These are phyloP conservation scores for Trachops cirrhosus DNA, from an alignment of 2,797 vertebrate genomes.

Conservation along the genomic window DNA sequence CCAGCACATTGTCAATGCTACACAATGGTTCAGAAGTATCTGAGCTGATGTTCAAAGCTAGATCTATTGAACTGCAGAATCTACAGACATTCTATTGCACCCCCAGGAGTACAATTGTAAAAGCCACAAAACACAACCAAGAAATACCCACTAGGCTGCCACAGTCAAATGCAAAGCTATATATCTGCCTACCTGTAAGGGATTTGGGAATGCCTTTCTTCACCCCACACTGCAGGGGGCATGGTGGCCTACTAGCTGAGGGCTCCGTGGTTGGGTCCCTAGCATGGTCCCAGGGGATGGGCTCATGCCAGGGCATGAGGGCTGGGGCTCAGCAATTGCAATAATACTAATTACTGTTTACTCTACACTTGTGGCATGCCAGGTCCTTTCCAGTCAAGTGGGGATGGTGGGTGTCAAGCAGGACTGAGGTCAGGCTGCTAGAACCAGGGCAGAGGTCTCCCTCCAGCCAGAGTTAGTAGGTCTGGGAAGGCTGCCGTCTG, in stretches of 20 bases:
- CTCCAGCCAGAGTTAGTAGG: not conserved
- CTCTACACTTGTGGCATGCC: not conserved
- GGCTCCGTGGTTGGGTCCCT: not conserved
- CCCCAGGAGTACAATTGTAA: not conserved
- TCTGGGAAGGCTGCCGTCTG: not conserved
- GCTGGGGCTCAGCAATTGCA: not conserved
- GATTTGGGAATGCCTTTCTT: not conserved
- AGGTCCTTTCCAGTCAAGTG: not conserved
- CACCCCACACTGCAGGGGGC: fast-evolving
- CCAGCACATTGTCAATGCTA: not conserved
- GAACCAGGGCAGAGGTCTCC: not conserved
- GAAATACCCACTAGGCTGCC: not conserved
- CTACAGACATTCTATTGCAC: not conserved
- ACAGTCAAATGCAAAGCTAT: not conserved
- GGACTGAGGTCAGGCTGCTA: not conserved
- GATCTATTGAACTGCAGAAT: not conserved
- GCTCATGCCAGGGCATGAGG: not conserved
- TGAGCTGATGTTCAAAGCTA: not conserved
- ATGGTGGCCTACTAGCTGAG: too few species aligned
- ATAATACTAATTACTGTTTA: not conserved
- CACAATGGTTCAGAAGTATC: not conserved
- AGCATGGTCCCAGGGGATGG: too few species aligned
- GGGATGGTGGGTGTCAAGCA: not conserved
- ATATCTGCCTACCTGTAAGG: not conserved
- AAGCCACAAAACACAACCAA: not conserved